Conservation (phyloP, 2,113 vertebrate species). For the Pterocles burchelli region DNA sequence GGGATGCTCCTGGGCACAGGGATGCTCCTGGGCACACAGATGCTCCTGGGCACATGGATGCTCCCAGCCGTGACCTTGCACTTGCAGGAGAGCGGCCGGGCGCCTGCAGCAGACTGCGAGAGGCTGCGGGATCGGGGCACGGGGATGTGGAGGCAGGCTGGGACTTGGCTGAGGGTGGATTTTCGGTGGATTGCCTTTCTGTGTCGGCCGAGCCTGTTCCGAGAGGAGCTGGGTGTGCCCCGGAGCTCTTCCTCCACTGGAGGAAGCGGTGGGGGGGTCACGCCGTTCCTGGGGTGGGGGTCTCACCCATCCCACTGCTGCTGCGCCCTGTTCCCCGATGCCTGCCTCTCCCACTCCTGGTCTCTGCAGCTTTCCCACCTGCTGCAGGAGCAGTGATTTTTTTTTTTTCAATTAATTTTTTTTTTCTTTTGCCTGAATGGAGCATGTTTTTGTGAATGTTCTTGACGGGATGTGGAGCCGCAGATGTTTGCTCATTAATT, state of each 20-base stretch:
- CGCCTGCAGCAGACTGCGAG: not conserved
- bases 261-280: not conserved
- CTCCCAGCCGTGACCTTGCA: not conserved
- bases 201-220: not conserved
- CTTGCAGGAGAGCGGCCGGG: not conserved
- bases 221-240: constrained; percentile 1
- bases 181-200: not conserved
- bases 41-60: fast-evolving
- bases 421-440: not conserved
- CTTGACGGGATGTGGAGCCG: not conserved
- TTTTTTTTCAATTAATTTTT: not conserved
- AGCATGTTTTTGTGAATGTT: not conserved
- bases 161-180: not conserved
- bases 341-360: not conserved
- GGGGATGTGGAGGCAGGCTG: not conserved
- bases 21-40: too few relatives aligned
- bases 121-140: not conserved
- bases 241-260: not conserved
- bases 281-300: fast-evolving
- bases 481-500: constrained; percentile 16
- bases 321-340: fast-evolving
- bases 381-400: not conserved
- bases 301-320: fast-evolving
- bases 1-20: too few relatives aligned
- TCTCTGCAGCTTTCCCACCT: not conserved